A percentile compares a stretch with the other conserved stretches of the same genome.
phyloP scores from a whole-genome alignment of 2,888 invertebrate genomes.

The Orgyia antiqua region DNA sequence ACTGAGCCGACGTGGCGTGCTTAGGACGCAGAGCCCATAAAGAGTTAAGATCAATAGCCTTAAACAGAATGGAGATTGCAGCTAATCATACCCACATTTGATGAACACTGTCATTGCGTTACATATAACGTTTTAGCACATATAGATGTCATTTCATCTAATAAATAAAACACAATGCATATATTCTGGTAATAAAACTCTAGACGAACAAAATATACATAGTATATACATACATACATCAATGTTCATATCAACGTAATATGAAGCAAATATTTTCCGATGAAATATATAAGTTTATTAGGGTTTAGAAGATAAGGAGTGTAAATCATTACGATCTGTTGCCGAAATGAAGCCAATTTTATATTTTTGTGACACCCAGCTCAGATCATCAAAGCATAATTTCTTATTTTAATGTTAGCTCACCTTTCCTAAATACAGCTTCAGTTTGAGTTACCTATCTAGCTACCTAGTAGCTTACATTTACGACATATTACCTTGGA shows the following conservation, averaged over 20 bases:
- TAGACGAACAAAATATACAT: conserved; percentile 49
- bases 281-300: conserved; percentile 46
- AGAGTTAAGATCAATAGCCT: conserved; percentile 53
- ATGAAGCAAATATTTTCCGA: conserved; percentile 56
- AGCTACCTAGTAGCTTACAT: conserved; percentile 15
- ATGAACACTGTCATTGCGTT: conserved; percentile 73
- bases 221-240: conserved; percentile 35
- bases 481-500: conserved; percentile 22
- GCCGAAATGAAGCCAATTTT: conserved; percentile 75
- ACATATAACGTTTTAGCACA: conserved; percentile 77
- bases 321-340: conserved; percentile 73
- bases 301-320: conserved; percentile 40
- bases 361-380: conserved; percentile 67
- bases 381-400: conserved; percentile 61
- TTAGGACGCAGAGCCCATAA: conserved; percentile 57
- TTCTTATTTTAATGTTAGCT: conserved; percentile 9
- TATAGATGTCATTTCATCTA: conserved; percentile 61
- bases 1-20: conserved; percentile 54
- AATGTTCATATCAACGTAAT: conserved; percentile 61
- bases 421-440: conserved; percentile 21
- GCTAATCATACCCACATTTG: conserved; percentile 66
- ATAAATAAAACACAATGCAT: conserved; percentile 58
- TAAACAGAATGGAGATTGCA: conserved; percentile 57
- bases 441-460: conserved; percentile 16
- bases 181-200: conserved; percentile 42